phyloP scores from a whole-genome alignment of 2,113 vertebrate genomes.

The Dolichotis patagonum region DNA sequence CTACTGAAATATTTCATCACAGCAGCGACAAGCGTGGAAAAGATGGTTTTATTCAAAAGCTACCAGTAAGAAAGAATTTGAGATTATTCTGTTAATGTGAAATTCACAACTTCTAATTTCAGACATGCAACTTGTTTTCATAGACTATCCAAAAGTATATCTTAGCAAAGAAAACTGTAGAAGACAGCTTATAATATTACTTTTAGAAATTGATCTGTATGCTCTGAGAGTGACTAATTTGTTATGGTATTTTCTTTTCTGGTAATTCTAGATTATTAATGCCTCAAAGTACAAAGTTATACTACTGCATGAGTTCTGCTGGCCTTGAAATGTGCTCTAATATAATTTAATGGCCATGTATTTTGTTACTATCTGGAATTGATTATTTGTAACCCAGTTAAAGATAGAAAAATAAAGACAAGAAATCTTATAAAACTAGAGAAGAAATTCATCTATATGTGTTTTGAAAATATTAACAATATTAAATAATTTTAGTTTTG shows the following conservation, averaged over 20 bases:
- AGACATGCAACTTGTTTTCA: not conserved
- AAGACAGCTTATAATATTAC: slow-evolving; percentile 60
- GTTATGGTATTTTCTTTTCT: slow-evolving; percentile 68
- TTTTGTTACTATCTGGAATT: slow-evolving; percentile 74
- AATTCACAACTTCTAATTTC: slow-evolving; percentile 57
- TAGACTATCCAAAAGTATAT: slow-evolving; percentile 42
- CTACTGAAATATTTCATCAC: not conserved
- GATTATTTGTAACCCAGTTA: slow-evolving; percentile 74
- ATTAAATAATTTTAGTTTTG: slow-evolving; percentile 60
- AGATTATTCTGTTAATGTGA: not conserved
- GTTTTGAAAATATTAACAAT: slow-evolving; percentile 59
- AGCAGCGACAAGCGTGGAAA: not conserved
- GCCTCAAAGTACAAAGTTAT: slow-evolving; percentile 69
- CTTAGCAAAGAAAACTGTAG: slow-evolving; percentile 58
- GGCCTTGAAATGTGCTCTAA: slow-evolving; percentile 75
- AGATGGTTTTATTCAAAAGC: slow-evolving; percentile 14
- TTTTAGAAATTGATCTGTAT: slow-evolving; percentile 49
- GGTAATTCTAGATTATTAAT: slow-evolving; percentile 78
- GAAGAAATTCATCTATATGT: slow-evolving; percentile 72
- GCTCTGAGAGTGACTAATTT: slow-evolving; percentile 67
- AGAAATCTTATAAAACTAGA: slow-evolving; percentile 69
- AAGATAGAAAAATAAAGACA: slow-evolving; percentile 63
- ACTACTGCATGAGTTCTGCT: slow-evolving; percentile 73
- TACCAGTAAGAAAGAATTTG: not conserved
- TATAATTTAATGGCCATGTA: slow-evolving; percentile 74